Evolutionary conservation across 2,888 invertebrate species (phyloP).

Genomic region (Ypsolopha scabrella): DNA sequence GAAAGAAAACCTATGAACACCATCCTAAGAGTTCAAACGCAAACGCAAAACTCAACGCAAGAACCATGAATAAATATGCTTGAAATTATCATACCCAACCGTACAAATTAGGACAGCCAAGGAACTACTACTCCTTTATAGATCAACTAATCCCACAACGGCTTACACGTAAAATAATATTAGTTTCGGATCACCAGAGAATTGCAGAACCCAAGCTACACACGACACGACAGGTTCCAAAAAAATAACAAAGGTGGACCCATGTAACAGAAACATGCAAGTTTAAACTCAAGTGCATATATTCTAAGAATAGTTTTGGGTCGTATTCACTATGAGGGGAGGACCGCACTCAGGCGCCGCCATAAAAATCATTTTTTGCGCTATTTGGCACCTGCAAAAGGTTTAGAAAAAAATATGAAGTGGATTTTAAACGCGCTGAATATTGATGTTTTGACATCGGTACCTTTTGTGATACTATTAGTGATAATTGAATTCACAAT

Average conservation of each 20-base stretch:
- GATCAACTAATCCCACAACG: slow-evolving; percentile 13
- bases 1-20: too few relatives aligned
- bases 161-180: slow-evolving; percentile 17
- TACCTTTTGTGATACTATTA: slow-evolving; percentile 30
- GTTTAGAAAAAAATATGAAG: slow-evolving; percentile 28
- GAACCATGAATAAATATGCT: slow-evolving; percentile 10
- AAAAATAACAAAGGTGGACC: background rate
- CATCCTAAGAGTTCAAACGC: too few relatives aligned
- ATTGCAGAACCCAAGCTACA: background rate
- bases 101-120: background rate
- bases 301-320: background rate
- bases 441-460: slow-evolving; percentile 61
- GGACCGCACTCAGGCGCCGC: slow-evolving; percentile 36
- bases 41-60: too few relatives aligned
- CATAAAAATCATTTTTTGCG: slow-evolving; percentile 43
- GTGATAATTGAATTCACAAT: slow-evolving; percentile 25
- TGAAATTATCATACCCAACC: background rate
- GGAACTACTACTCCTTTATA: background rate
- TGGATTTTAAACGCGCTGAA: slow-evolving; percentile 21
- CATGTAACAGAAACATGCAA: background rate
- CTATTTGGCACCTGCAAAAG: slow-evolving; percentile 51
- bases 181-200: slow-evolving; percentile 19
- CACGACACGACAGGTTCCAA: background rate
- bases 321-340: background rate
- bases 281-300: background rate